A percentile compares a stretch with the other conserved stretches of the same genome.
These are phyloP conservation scores for Drosophila nigricruria DNA, from an alignment of 2,888 invertebrate species.

Conservation along the genomic window DNA sequence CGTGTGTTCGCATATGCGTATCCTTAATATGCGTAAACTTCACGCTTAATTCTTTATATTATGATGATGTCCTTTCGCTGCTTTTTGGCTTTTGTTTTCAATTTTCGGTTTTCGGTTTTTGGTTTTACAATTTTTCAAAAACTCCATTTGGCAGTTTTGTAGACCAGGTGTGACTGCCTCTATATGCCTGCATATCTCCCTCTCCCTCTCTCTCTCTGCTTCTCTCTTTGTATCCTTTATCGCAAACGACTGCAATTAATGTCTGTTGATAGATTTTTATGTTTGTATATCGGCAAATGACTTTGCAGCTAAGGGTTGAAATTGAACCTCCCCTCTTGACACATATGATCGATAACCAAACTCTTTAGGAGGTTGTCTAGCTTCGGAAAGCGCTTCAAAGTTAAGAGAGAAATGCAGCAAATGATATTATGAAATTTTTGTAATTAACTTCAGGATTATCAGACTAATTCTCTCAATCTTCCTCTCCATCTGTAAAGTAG, in stretches of 20 bases:
- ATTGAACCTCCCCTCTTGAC: constrained; percentile 3
- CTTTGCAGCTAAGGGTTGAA: constrained; percentile 54
- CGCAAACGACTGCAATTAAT: constrained; percentile 66
- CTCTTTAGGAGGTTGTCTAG: constrained; percentile 6
- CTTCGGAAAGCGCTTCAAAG: neutral
- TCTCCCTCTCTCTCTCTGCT: constrained; percentile 5
- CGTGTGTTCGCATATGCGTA: constrained; percentile 71
- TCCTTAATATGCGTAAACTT: constrained; percentile 84
- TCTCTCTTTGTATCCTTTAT: constrained; percentile 25
- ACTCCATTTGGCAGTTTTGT: constrained; percentile 41
- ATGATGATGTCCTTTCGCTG: constrained; percentile 81
- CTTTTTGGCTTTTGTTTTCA: constrained; percentile 73
- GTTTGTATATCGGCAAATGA: constrained; percentile 72
- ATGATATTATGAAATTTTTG: neutral
- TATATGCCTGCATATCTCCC: constrained; percentile 23
- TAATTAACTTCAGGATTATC: too few relatives aligned
- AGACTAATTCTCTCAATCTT: neutral
- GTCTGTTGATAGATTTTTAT: constrained; percentile 79
- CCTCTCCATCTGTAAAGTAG: neutral
- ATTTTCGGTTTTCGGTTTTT: constrained; percentile 59
- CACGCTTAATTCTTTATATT: constrained; percentile 83
- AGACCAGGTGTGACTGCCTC: constrained; percentile 68
- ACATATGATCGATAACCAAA: constrained; percentile 26
- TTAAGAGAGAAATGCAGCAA: neutral
- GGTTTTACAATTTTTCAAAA: constrained; percentile 69